Conservation (phyloP, 2,113 vertebrate genomes). For the Pycnonotus jocosus region DNA sequence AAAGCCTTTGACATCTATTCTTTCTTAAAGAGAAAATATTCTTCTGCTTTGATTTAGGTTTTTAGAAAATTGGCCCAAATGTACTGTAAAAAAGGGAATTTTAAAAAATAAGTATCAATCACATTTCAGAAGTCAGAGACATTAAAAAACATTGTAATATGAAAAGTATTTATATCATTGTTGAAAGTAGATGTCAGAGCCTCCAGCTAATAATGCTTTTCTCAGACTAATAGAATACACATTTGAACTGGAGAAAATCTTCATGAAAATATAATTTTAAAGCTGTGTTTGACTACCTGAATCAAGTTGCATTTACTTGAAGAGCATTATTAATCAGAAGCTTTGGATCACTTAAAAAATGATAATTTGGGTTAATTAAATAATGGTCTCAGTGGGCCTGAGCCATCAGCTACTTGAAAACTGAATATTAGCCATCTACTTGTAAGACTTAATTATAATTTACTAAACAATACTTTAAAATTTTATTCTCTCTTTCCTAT, state of each 20-base stretch:
- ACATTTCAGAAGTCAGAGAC: not conserved
- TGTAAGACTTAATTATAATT: not conserved
- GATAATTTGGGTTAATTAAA: not conserved
- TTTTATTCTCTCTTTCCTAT: not conserved
- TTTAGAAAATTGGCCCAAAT: not conserved
- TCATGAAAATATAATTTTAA: not conserved
- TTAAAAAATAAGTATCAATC: not conserved
- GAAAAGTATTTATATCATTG: not conserved
- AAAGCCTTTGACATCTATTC: not conserved
- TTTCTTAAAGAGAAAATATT: not conserved
- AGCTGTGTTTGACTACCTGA: not conserved
- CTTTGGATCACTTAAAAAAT: not conserved
- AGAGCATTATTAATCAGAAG: not conserved
- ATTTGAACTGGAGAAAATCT: not conserved
- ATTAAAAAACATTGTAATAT: not conserved
- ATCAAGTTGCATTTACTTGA: not conserved
- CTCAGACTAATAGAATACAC: not conserved
- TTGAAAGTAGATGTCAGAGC: not conserved
- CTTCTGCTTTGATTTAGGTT: not conserved
- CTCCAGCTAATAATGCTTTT: not conserved
- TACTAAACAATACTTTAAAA: not conserved
- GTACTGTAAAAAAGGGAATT: not conserved
- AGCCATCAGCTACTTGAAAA: not conserved
- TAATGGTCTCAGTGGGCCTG: not conserved
- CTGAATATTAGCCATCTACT: not conserved